Percentiles rank a stretch among this genome's conserved stretches.
Evolutionary conservation across 2,888 invertebrate species (phyloP).

Genomic region (Agriopis aurantiaria): DNA sequence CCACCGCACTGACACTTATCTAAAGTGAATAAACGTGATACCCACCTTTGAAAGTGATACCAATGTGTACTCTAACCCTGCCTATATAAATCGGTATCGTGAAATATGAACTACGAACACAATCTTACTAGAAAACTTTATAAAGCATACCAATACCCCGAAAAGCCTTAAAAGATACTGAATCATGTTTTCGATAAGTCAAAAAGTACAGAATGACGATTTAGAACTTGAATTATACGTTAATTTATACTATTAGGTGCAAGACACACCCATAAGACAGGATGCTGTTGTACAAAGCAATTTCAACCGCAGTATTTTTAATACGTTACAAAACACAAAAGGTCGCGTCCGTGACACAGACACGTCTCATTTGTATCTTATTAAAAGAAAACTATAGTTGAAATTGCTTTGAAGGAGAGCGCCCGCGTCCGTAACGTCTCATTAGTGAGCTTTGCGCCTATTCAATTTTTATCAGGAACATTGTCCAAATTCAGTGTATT

Average conservation of each 20-base stretch:
- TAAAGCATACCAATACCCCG: neutral
- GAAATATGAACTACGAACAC: neutral
- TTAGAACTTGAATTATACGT: neutral
- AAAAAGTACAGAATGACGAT: neutral
- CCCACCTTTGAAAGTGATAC: slow-evolving; percentile 54
- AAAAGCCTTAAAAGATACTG: neutral
- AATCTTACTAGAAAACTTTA: neutral
- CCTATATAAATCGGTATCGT: neutral
- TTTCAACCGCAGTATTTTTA: too few relatives aligned
- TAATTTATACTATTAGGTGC: neutral
- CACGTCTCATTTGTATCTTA: too few relatives aligned
- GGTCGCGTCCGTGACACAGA: too few relatives aligned
- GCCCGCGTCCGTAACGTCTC: neutral
- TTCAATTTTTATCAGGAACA: slow-evolving; percentile 1
- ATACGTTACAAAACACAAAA: too few relatives aligned
- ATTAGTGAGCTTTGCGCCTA: neutral
- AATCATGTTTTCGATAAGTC: neutral
- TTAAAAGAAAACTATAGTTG: too few relatives aligned
- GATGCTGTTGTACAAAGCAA: too few relatives aligned
- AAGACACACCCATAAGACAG: too few relatives aligned
- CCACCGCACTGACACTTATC: slow-evolving; percentile 26
- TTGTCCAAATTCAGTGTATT: slow-evolving; percentile 1
- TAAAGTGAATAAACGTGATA: slow-evolving; percentile 42
- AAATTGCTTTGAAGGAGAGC: too few relatives aligned
- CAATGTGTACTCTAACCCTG: slow-evolving; percentile 18